phyloP scores from a whole-genome alignment of 2,797 vertebrate genomes.

The Mus minutoides region DNA sequence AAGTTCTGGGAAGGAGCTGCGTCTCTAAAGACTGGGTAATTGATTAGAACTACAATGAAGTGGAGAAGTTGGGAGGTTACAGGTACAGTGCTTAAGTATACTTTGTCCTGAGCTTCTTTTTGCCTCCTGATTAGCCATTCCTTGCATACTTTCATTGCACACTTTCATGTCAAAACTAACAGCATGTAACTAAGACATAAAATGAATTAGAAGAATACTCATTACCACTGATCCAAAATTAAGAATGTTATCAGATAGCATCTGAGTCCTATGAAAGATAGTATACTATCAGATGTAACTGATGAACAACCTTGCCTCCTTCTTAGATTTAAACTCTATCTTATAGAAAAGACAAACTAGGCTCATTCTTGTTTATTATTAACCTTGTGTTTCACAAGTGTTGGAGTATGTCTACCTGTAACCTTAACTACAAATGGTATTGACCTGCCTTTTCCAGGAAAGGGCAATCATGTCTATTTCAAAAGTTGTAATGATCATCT shows the following conservation, averaged over 20 bases:
- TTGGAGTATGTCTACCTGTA: background rate
- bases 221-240: background rate
- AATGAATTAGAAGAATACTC: background rate
- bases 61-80: background rate
- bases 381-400: background rate
- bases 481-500: background rate
- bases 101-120: background rate
- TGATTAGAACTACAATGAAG: background rate
- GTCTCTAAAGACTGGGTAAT: background rate
- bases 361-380: background rate
- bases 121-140: no score
- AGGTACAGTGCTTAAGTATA: no score
- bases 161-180: background rate
- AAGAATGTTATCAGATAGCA: no score
- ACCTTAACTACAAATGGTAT: background rate
- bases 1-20: background rate
- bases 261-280: background rate
- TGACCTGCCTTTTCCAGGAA: background rate
- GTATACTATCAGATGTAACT: background rate
- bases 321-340: background rate
- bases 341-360: background rate
- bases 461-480: background rate
- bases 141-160: background rate
- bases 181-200: background rate
- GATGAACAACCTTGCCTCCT: background rate